These are phyloP conservation scores for Hydroisotoma schaefferi DNA, from an alignment of 2,888 invertebrate genomes.

Conservation along the genomic window DNA sequence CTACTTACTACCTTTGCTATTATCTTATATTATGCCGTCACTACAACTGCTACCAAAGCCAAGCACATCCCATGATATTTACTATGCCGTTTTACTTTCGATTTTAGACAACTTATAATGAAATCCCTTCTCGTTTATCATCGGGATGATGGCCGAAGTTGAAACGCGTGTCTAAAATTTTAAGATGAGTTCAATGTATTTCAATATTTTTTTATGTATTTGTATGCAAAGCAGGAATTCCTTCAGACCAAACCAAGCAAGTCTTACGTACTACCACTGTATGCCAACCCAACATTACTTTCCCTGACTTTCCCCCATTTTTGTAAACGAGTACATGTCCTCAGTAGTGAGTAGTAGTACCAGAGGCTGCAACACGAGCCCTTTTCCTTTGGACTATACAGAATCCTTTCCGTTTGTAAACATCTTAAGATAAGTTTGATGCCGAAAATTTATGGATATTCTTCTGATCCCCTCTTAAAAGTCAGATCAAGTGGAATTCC, in stretches of 20 bases:
- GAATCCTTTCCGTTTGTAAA: background rate
- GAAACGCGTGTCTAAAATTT: conserved; percentile 13
- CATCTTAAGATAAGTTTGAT: background rate
- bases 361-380: no score
- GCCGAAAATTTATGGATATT: background rate
- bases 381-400: no score
- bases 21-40: no score
- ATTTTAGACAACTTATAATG: background rate
- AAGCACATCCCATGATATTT: no score
- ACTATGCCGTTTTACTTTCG: no score
- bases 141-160: background rate
- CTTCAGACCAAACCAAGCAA: background rate
- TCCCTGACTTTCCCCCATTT: no score
- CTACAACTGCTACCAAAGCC: no score
- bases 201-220: background rate
- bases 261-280: background rate
- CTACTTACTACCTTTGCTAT: no score
- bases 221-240: background rate
- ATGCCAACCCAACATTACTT: background rate
- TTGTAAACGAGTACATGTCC: no score
- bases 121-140: conserved; percentile 2
- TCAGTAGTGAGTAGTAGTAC: no score
- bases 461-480: background rate
- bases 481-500: background rate
- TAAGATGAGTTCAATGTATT: background rate